Percentiles rank a stretch among this genome's conserved stretches.
These are phyloP conservation scores for Chaetophractus vellerosus DNA, from an alignment of 2,797 vertebrate species.

Conservation along the genomic window DNA sequence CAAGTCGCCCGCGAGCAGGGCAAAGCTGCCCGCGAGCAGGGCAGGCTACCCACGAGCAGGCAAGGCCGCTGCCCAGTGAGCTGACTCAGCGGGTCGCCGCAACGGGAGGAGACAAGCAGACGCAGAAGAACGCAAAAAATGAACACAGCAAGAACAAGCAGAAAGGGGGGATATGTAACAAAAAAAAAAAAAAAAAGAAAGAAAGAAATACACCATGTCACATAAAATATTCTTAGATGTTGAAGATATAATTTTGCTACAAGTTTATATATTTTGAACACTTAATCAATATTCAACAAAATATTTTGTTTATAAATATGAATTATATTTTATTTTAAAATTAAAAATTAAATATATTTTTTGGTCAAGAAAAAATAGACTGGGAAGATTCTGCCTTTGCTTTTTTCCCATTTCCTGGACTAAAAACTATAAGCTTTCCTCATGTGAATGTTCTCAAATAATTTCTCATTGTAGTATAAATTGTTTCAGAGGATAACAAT, in stretches of 20 bases:
- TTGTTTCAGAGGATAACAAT: background rate
- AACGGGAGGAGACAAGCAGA: no score
- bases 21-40: no score
- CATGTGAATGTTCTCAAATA: constrained; percentile 15
- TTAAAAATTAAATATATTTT: background rate
- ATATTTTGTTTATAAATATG: constrained; percentile 16
- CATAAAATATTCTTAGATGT: background rate
- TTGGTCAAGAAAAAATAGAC: background rate
- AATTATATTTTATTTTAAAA: constrained; percentile 51
- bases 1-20: no score
- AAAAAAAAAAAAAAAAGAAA: no score
- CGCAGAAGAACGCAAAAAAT: no score
- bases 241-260: constrained; percentile 13
- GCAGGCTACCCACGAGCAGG: no score
- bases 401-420: constrained; percentile 1
- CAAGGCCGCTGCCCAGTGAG: no score
- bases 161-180: no score
- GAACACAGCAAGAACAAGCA: no score
- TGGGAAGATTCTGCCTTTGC: background rate
- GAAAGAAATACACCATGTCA: no score
- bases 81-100: no score
- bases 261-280: constrained; percentile 33
- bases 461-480: constrained; percentile 15
- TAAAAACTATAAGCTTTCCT: background rate
- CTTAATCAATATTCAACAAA: constrained; percentile 34